Evolutionary conservation across 2,888 invertebrate genomes (phyloP), one percentile per base, ranked within the genome.

Genomic region (Lamellibrachia columna): DNA sequence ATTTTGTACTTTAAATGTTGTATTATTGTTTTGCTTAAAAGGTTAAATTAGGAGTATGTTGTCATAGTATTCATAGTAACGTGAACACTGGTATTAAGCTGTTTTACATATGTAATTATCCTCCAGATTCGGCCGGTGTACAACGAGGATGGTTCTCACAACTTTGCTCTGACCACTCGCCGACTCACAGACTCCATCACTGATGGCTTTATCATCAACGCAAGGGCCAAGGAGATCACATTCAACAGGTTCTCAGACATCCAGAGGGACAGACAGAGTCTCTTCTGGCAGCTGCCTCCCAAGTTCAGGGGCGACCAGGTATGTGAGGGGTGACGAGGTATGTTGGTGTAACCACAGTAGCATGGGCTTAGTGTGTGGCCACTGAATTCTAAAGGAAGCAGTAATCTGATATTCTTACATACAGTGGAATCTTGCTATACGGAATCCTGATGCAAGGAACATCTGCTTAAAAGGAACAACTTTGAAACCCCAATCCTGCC

Each of bases 221-320:
- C 92, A 94, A 96, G 94, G 94, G 96, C 93, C 95, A 97, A 95
- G 95, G 97, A 95, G 94, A 95, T 97, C 91, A 95, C 94, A 8
- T 97, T 96, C 94, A 95, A 95, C 90, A 94, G 94, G 60, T 96
- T 96, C 94, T 92, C 94, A 90, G 95, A 94, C 58, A 94, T 95
- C 53, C 96, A 95, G 95, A 93, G 94, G 93, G 96, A 95, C 92
- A 94, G 94, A 90, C 96, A 95, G 94, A 96, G 95, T 92, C 94
- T 96, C 22, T 96, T 95, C 95, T 95, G 95, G 94, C 94, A 95
- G 92, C 94, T 96, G 52, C 96, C 96, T 22, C 94, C 95, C 15
- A 95, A 95, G 92, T 96, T 96, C 95, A 94, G 95, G 92, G 96
- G 96, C 40, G 95, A 96, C 94, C 94, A 95, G 95, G 96, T 95